phyloP scores from a whole-genome alignment of 1,140 invertebrate genomes.

The Wiebesia pumilae region DNA sequence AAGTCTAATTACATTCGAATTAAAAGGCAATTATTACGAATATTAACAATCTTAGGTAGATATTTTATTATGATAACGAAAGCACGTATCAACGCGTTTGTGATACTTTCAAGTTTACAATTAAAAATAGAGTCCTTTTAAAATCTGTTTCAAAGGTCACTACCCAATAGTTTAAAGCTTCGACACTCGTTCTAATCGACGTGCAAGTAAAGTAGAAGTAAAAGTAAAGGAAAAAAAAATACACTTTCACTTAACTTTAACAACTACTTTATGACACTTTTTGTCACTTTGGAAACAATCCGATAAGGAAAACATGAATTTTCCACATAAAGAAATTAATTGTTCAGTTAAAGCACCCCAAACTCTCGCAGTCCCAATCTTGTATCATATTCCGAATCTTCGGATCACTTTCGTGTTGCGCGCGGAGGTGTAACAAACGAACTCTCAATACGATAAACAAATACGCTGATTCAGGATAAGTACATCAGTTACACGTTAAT shows the following conservation, averaged over 20 bases:
- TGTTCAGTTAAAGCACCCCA: too few relatives aligned
- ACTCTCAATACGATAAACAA: neutral
- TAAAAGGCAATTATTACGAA: too few relatives aligned
- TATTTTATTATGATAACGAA: too few relatives aligned
- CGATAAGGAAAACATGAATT: too few relatives aligned
- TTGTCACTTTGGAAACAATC: neutral
- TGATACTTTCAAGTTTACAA: too few relatives aligned
- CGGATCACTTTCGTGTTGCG: neutral
- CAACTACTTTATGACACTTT: neutral
- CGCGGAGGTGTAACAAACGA: neutral
- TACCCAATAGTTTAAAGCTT: too few relatives aligned
- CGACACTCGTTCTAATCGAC: neutral
- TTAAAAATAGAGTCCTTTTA: too few relatives aligned
- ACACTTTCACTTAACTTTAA: neutral
- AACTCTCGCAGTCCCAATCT: too few relatives aligned
- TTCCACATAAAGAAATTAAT: neutral
- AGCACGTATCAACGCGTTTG: too few relatives aligned
- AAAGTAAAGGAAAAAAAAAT: neutral
- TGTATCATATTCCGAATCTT: neutral
- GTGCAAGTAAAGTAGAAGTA: neutral
- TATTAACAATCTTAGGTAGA: too few relatives aligned
- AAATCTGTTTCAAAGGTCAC: too few relatives aligned
- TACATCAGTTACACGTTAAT: conserved; percentile 25
- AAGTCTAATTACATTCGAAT: too few relatives aligned
- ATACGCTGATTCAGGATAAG: neutral